phyloP scores from a whole-genome alignment of 2,888 invertebrate species.

The Calameuta pallipes region DNA sequence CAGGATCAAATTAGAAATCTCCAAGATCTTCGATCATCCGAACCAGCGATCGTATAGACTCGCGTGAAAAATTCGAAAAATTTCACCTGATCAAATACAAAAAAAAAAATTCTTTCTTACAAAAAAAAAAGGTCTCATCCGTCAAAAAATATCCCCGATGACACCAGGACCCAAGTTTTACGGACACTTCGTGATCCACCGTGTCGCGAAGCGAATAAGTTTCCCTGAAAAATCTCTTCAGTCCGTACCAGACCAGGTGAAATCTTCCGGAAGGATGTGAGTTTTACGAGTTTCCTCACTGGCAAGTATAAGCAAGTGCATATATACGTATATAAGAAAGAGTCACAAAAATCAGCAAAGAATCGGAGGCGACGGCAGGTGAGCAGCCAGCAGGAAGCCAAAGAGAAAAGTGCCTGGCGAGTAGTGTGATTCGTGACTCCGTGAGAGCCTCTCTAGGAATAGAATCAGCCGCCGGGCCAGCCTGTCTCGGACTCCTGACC shows the following conservation, averaged over 20 bases:
- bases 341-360: background rate
- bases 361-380: background rate
- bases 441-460: slow-evolving; percentile 30
- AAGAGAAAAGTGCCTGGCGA: background rate
- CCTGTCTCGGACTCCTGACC: slow-evolving; percentile 26
- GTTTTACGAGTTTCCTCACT: background rate
- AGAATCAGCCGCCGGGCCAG: slow-evolving; percentile 35
- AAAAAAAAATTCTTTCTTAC: no score
- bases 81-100: background rate
- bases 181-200: background rate
- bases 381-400: background rate
- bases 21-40: background rate
- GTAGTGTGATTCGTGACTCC: slow-evolving; percentile 15
- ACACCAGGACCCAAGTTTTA: background rate
- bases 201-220: background rate
- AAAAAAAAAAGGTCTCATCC: background rate
- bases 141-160: background rate
- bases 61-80: background rate
- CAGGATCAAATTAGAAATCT: background rate
- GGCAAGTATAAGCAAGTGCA: background rate
- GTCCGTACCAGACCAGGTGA: background rate
- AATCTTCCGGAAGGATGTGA: background rate
- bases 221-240: background rate
- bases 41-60: background rate
- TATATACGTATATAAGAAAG: background rate